phyloP scores from a whole-genome alignment of 2,888 invertebrate genomes.

The Cepaea hortensis region DNA sequence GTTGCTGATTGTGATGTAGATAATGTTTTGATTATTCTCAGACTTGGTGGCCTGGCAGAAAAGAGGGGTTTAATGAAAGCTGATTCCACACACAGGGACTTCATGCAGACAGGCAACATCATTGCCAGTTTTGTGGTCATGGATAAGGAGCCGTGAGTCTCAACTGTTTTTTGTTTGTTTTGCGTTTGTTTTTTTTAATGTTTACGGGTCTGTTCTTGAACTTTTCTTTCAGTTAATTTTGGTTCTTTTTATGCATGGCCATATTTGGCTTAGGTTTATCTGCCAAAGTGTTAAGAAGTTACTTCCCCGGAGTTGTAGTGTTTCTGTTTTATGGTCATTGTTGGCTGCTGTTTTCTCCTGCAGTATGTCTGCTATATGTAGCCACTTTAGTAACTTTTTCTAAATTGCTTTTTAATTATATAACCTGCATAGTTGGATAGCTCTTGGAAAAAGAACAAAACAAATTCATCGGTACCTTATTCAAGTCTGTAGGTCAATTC shows the following conservation, averaged over 20 bases:
- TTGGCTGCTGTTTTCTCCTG: too few species aligned
- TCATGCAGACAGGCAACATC: conserved; percentile 15
- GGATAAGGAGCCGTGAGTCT: conserved; percentile 40
- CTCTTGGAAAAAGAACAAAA: too few species aligned
- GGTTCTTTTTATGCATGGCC: background rate
- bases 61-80: background rate
- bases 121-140: conserved; percentile 41
- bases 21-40: background rate
- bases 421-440: too few species aligned
- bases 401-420: too few species aligned
- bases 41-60: background rate
- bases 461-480: too few species aligned
- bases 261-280: too few species aligned
- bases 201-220: background rate
- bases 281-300: too few species aligned
- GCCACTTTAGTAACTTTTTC: too few species aligned
- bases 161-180: background rate
- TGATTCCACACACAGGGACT: conserved; percentile 3
- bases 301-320: too few species aligned
- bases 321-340: too few species aligned
- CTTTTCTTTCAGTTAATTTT: background rate
- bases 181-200: background rate
- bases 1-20: background rate
- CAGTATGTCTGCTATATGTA: too few species aligned
- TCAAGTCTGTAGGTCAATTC: too few species aligned